Evolutionary conservation across 2,888 invertebrate genomes (phyloP), one percentile per base, ranked within the genome.

Genomic region (Dorcus hopei): DNA sequence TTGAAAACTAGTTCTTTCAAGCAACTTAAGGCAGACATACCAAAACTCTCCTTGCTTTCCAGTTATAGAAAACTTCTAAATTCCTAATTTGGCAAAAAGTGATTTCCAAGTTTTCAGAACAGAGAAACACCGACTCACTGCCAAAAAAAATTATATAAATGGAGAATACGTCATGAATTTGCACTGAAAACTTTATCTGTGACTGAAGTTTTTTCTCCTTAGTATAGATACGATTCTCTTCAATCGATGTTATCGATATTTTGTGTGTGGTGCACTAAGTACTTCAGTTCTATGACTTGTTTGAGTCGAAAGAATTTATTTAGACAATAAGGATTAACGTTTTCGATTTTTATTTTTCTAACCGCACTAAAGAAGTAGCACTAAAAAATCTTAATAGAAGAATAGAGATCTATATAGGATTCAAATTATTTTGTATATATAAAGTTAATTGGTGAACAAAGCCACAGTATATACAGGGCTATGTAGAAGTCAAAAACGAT

Each of bases 1-100:
- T 72, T 70, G 71, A 71, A 71, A 68, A 33, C 26, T 33, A 33
- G 26, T 33, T 33, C 26, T 33, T 33, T 33, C 54, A 39, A 7
- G 11, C 43, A 26, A 48, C 7, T 52, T 14, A 41, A 45, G 39
- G 41, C 14, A 14, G 33, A 23, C 23, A 38, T 40, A 38, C 38
- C 38, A 16, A 49, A 49, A 33, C 14, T 33, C 33, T 33, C 26
- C 26, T 33, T 33, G 19, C 9, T 53, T 45, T 53, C 16, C 43
- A 53, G 9, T 45, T 43, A 6, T 2, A 16, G 8, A 14, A 19
- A 9, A 8, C 9, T n/a, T n/a, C 9, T 14, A 8, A 47, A 47
- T 42, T 14, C n/a, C 47, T 14, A 26, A 47, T 23, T 14, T 16
- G n/a, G 26, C 6, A 33, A 33, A 33, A 6, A 33, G 26, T 33